Percentiles rank a stretch among this genome's conserved stretches.
Conservation (phyloP, 2,888 invertebrate genomes). For the Celastrina argiolus region DNA sequence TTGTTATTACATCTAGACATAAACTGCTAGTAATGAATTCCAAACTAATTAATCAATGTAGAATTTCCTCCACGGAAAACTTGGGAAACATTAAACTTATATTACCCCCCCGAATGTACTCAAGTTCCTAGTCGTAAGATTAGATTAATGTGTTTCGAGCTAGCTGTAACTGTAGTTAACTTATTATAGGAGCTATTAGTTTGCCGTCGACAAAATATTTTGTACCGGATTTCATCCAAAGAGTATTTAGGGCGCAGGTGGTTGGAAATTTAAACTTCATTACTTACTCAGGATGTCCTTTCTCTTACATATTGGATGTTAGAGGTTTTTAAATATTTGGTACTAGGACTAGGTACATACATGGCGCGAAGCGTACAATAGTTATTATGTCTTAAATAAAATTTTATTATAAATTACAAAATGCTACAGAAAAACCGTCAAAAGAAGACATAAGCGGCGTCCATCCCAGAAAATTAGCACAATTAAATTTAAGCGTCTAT, state of each 20-base stretch:
- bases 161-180: neutral
- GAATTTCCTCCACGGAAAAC: neutral
- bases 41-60: neutral
- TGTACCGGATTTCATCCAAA: neutral
- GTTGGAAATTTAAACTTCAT: neutral
- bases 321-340: no score
- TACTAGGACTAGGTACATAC: no score
- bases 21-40: neutral
- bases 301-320: no score
- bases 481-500: neutral
- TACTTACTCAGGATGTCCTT: neutral
- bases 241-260: neutral
- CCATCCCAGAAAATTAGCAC: no score
- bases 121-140: neutral
- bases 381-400: no score
- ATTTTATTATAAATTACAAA: neutral
- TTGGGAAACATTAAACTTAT: constrained; percentile 9
- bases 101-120: constrained; percentile 3
- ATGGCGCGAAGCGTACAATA: no score
- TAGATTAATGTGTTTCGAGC: constrained; percentile 3
- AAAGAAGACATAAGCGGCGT: no score
- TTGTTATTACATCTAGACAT: neutral
- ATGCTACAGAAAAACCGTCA: neutral
- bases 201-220: neutral
- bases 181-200: neutral